Evolutionary conservation across 2,888 invertebrate genomes (phyloP), one percentile per base, ranked within the genome.

Genomic region (Rotaria socialis): DNA sequence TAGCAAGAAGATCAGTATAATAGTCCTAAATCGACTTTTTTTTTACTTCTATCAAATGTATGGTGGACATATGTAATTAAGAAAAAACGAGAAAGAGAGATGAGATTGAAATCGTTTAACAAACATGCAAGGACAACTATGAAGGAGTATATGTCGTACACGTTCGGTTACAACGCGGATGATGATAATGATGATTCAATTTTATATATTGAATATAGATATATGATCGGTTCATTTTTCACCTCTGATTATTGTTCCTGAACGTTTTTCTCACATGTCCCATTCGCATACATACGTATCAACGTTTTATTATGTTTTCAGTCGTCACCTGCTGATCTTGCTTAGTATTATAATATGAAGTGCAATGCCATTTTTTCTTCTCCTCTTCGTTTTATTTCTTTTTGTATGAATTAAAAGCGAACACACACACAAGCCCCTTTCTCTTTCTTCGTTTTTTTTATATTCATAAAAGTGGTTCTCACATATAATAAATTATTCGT

Each of bases 101-200:
- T 35, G 35, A 67, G 67, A 67, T 67, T 67, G 67, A 67, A 67
- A 67, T 67, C 67, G 67, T 67, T 67, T 67, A 67, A 67, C 67
- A 35, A 67, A 67, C 67, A 67, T 67, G 67, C 67, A 67, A 67
- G 67, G 67, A 35, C 67, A 67, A 67, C 67, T 67, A 35, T 27
- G 35, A 67, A 67, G 67, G 67, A 14, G 67, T 16, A 16, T 19
- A 67, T 67, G 19, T 67, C 52, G 11, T 67, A 41, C 67, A 67
- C 35, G 35, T 67, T 67, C 35, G 35, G 35, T 11, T 67, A 67
- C 27, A 67, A 67, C 14, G 19, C 67, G 67, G 67, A 67, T 67
- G 67, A 67, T 67, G 67, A 67, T 67, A 67, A 67, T 67, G 67
- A 67, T 67, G 67, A 67, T 67, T 67, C 67, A 67, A 67, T 67